Conservation (phyloP, 2,888 invertebrate genomes). For the Dryobota labecula region DNA sequence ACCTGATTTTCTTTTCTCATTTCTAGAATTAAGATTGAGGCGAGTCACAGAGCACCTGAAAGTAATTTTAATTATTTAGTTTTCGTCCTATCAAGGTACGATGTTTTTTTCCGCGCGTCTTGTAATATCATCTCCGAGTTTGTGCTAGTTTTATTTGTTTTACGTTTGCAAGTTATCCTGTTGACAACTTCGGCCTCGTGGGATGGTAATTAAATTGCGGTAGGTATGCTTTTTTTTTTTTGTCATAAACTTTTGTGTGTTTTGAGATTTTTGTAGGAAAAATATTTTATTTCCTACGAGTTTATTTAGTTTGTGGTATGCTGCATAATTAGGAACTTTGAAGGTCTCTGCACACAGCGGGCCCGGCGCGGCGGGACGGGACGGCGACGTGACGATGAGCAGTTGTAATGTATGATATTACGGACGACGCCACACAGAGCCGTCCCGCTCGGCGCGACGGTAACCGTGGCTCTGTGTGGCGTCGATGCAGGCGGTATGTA, state of each 20-base stretch:
- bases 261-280: background rate
- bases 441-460: too few species aligned
- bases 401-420: too few species aligned
- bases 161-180: constrained; percentile 19
- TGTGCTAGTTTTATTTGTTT: background rate
- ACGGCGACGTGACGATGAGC: too few species aligned
- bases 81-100: constrained; percentile 25
- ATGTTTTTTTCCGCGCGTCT: constrained; percentile 33
- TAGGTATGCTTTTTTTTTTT: background rate
- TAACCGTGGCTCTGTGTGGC: too few species aligned
- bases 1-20: constrained; percentile 18
- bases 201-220: constrained; percentile 26
- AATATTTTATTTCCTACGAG: background rate
- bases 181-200: constrained; percentile 22
- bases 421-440: too few species aligned
- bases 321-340: background rate
- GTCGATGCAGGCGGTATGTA: too few species aligned
- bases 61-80: constrained; percentile 47
- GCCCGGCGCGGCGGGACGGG: too few species aligned
- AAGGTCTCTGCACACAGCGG: too few species aligned
- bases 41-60: constrained; percentile 11
- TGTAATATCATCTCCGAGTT: constrained; percentile 18
- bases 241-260: background rate
- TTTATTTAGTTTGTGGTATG: background rate
- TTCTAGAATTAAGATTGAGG: constrained; percentile 11